These are phyloP conservation scores for Papilio dardanus DNA, from an alignment of 1,140 invertebrate genomes.

Conservation along the genomic window DNA sequence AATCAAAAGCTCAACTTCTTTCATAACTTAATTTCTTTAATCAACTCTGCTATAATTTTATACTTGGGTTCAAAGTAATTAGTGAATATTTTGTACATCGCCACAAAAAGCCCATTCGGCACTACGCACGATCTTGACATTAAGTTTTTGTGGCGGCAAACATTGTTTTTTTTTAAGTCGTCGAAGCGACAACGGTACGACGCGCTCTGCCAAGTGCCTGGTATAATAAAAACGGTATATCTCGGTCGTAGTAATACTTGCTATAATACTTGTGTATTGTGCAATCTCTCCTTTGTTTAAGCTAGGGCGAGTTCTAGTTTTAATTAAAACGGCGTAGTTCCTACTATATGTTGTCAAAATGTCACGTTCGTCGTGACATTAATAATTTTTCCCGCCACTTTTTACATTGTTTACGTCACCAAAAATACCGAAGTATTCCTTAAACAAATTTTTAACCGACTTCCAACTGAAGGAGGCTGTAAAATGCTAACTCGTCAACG, in stretches of 20 bases:
- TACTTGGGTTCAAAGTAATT: background rate
- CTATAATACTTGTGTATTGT: constrained; percentile 28
- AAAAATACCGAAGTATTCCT: too few relatives aligned
- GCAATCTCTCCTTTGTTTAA: constrained; percentile 30
- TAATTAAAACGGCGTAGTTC: constrained; percentile 33
- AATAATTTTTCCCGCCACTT: constrained; percentile 15
- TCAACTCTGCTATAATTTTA: background rate
- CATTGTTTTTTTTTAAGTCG: constrained; percentile 29
- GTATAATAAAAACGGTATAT: constrained; percentile 34
- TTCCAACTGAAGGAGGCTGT: too few relatives aligned
- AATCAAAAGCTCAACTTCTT: background rate
- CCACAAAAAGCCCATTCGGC: background rate
- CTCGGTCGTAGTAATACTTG: constrained; percentile 21
- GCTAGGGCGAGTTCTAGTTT: constrained; percentile 24
- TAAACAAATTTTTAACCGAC: too few relatives aligned
- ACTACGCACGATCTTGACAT: constrained; percentile 29
- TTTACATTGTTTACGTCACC: background rate
- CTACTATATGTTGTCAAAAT: constrained; percentile 18
- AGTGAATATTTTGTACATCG: background rate
- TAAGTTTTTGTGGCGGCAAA: constrained; percentile 28
- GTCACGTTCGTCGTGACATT: constrained; percentile 3
- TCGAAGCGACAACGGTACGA: constrained; percentile 26
- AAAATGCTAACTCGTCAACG: too few relatives aligned
- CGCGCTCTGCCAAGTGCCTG: constrained; percentile 27
- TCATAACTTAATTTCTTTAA: background rate